Evolutionary conservation across 2,888 invertebrate genomes (phyloP).

Genomic region (Osedax fenrisi): DNA sequence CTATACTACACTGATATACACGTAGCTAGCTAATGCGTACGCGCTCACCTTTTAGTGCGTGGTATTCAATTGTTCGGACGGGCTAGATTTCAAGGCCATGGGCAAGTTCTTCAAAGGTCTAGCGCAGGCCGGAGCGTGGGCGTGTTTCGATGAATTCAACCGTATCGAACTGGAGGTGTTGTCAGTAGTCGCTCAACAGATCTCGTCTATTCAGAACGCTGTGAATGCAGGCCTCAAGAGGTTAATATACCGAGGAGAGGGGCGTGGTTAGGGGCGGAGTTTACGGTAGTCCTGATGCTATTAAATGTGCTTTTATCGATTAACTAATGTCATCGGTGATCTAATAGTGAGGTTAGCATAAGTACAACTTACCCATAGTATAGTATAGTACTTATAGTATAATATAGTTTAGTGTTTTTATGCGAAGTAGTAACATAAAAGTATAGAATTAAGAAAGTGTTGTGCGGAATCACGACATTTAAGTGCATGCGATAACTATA

Average conservation of each 20-base stretch:
- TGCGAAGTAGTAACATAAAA: too few relatives aligned
- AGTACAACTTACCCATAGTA: too few relatives aligned
- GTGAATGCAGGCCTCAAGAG: conserved; percentile 64
- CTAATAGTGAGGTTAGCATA: too few relatives aligned
- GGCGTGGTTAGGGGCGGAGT: conserved; percentile 48
- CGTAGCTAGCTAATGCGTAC: too few relatives aligned
- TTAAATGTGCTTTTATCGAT: too few relatives aligned
- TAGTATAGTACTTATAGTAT: too few relatives aligned
- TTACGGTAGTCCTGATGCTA: conserved; percentile 51
- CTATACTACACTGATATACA: too few relatives aligned
- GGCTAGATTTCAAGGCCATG: conserved; percentile 79
- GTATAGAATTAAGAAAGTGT: too few relatives aligned
- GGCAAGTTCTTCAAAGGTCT: conserved; percentile 92
- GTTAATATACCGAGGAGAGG: conserved; percentile 59
- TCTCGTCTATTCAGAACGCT: conserved; percentile 76
- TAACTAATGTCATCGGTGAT: too few relatives aligned
- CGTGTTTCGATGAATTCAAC: conserved; percentile 89
- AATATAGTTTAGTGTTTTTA: too few relatives aligned
- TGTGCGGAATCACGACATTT: too few relatives aligned
- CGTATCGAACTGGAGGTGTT: conserved; percentile 79
- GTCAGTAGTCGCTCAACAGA: conserved; percentile 85
- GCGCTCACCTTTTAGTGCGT: conserved; percentile 58
- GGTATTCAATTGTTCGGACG: conserved; percentile 88
- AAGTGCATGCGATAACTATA: too few relatives aligned
- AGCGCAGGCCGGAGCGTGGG: conserved; percentile 70